Evolutionary conservation across 2,113 vertebrate genomes (phyloP), one percentile per base, ranked within the genome.

Genomic region (Beaufortia kweichowensis): DNA sequence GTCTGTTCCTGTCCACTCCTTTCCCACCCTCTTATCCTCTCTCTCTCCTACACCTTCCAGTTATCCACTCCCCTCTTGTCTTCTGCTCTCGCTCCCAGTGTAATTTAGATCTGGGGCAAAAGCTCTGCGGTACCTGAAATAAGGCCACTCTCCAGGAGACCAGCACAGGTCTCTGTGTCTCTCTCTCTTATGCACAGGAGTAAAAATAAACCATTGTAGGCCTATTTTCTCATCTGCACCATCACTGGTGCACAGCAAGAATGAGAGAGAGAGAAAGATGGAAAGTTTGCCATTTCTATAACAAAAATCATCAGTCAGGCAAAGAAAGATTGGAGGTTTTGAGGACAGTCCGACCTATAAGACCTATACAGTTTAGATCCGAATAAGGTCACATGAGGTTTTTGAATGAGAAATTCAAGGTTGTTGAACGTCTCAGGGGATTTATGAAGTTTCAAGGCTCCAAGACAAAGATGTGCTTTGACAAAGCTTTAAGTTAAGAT

Each of bases 101-200:
- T 62, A 31, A 73, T 65, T 62, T 70, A 31, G 69, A 80, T 83
- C 81, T 80, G 60, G 82, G 75, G 41, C 79, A 83, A 53, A 65
- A 75, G 65, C 75, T 41, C 75, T 78, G 82, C 65, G 33, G 82
- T 78, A 75, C 71, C 80, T 64, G 65, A 81, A 83, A 78, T 69
- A 71, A 80, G 81, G 82, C 75, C 82, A 78, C 69, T 71, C 79
- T 77, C 74, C 35, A 50, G 59, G 65, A 76, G 79, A 76, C 57
- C 59, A 35, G 33, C 33, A 76, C 73, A 80, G 79, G 79, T 76
- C 65, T 72, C 67, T 43, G 61, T 69, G 57, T 53, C 48, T 57
- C 73, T 55, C 77, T 43, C 70, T 66, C 48, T 59, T 64, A 77
- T 17, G 26, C 55, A 83, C 78, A 55, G 75, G 64, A 26, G 46